Evolutionary conservation across 30 jellyfish, hydroid and myxozoan genomes (phyloP), one percentile per base, ranked within the genome.

Genomic region (Cassiopea xamachana): DNA sequence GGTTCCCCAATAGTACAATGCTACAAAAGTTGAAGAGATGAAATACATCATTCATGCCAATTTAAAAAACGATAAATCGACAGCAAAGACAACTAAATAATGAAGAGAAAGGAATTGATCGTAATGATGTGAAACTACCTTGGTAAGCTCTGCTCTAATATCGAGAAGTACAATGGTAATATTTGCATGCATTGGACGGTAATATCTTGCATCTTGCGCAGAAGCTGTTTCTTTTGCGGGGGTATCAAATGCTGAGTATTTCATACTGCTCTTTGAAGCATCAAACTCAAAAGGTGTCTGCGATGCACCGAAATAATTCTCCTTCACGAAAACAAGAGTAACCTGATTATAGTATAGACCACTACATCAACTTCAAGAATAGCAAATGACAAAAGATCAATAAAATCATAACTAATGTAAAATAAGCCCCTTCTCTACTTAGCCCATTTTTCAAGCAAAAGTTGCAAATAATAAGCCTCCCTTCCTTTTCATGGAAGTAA

Each of bases 121-220:
- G 12, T n/a, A 44, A 13, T 64, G 15, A 64, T 64, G 15, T 9
- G 15, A 4, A 9, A 81, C 18, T 80, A 96, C 99, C 98, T 92
- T 96, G 48, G 94, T 91, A 43, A 96, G 89, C 72, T 96, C 99
- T 4, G 98, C 99, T 80, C 92, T 93, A 80, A 96, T 84, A 61
- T 96, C 99, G 7, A 96, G 87, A 80, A 96, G 79, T 43, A 90
- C 98, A n/a, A 96, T 81, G 17, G 98, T 96, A 64, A 96, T 84
- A 55, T 96, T 92, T 1, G 97, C 98, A 67, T 92, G 98, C 87
- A 96, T 84, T 70, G 99, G 99, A 39, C 98, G 83, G 92, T 49
- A 84, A 27, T 88, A 90, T 69, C 98, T 81, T 9, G 93, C 90
- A 73, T 95, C 99, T 18, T 46, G 76, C 12, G 51, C 61, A 3